phyloP scores from a whole-genome alignment of 2,888 invertebrate genomes.

The Cantharis flavilabris region DNA sequence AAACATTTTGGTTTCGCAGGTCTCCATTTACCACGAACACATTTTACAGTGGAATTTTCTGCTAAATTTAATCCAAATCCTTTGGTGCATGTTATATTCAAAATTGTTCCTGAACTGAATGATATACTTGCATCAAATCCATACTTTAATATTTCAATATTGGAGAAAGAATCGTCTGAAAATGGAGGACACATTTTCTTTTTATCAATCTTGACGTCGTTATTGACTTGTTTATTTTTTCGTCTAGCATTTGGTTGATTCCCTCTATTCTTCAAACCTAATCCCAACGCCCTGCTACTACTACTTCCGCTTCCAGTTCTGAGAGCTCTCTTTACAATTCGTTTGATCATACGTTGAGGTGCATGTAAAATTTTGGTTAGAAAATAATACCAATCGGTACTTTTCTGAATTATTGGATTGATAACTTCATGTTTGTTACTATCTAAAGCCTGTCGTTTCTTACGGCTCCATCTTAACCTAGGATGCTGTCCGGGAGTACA shows the following conservation, averaged over 20 bases:
- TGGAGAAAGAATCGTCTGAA: conserved; percentile 67
- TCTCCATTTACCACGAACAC: conserved; percentile 84
- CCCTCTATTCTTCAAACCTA: conserved; percentile 17
- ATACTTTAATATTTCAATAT: conserved; percentile 71
- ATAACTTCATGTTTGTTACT: conserved; percentile 40
- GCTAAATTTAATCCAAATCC: conserved; percentile 77
- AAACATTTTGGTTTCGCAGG: conserved; percentile 80
- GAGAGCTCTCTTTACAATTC: conserved; percentile 37
- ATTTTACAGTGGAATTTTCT: conserved; percentile 76
- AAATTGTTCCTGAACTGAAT: conserved; percentile 76
- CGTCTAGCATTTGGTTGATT: conserved; percentile 32
- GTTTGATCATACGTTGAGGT: neutral
- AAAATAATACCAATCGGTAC: neutral
- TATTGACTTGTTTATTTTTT: conserved; percentile 39
- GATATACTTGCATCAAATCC: conserved; percentile 73
- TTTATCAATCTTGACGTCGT: conserved; percentile 32
- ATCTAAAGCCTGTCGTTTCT: conserved; percentile 61
- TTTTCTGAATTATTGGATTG: neutral
- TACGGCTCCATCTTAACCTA: conserved; percentile 78
- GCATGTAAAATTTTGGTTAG: neutral
- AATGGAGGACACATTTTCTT: conserved; percentile 71
- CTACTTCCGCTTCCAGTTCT: conserved; percentile 46
- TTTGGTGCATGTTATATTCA: conserved; percentile 75
- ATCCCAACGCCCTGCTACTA: conserved; percentile 45
- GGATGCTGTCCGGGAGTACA: conserved; percentile 75